Evolutionary conservation across 2,113 vertebrate species (phyloP).

Genomic region (Eudyptes chrysolophus): DNA sequence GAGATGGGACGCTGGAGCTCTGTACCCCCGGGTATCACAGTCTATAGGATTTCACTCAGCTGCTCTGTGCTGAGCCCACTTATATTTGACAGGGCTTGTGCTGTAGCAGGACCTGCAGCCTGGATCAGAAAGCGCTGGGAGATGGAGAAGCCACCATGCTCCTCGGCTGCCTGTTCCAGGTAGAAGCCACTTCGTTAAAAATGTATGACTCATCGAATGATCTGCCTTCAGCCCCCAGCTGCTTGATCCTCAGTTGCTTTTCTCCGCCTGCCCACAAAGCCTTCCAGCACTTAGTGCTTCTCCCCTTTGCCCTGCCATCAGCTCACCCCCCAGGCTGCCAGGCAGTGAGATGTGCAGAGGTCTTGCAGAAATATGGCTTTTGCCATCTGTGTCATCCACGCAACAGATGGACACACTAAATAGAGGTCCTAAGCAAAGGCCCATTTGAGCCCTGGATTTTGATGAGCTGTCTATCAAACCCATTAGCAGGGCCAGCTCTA

Average conservation of each 20-base stretch:
- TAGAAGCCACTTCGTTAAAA: neutral
- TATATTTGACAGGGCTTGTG: neutral
- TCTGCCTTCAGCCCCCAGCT: neutral
- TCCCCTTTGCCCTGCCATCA: slow-evolving; percentile 12
- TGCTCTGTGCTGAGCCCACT: neutral
- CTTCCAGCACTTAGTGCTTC: neutral
- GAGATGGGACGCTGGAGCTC: neutral
- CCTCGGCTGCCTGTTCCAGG: neutral
- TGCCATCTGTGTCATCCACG: slow-evolving; percentile 37
- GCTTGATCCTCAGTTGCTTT: neutral
- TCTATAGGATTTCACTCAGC: neutral
- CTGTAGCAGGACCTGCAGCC: neutral
- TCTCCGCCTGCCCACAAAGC: neutral
- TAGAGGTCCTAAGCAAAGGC: neutral
- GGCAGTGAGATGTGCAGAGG: neutral
- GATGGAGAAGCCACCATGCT: neutral
- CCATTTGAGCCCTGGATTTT: slow-evolving; percentile 3
- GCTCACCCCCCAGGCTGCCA: neutral
- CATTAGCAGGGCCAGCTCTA: neutral
- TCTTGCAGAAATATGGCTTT: slow-evolving; percentile 4
- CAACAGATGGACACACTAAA: slow-evolving; percentile 45
- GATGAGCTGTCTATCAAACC: slow-evolving; percentile 33
- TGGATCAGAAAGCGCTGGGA: neutral
- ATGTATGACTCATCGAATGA: neutral
- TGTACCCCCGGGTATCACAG: neutral